phyloP scores from a whole-genome alignment of 2,888 invertebrate species.

The Geophilus truncorum region DNA sequence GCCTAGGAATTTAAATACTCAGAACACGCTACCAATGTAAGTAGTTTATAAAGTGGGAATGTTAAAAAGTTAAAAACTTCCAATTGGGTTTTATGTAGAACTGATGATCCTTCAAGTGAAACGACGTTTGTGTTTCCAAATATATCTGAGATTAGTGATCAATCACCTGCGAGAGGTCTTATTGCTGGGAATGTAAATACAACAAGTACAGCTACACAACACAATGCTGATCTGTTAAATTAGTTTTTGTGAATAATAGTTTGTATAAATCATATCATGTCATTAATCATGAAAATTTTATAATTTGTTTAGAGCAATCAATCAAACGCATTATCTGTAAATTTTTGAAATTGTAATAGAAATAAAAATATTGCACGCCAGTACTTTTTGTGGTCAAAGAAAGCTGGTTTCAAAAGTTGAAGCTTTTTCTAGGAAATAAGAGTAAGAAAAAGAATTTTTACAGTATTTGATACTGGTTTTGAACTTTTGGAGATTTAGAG shows the following conservation, averaged over 20 bases:
- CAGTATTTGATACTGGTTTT: no score
- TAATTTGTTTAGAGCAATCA: not conserved
- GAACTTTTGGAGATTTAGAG: no score
- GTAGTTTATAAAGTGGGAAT: not conserved
- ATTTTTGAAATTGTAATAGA: not conserved
- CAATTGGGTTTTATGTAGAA: not conserved
- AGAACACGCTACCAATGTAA: not conserved
- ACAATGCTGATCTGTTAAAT: not conserved
- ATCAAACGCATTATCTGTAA: not conserved
- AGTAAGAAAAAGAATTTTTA: no score
- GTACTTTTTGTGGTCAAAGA: no score
- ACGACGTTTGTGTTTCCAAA: conserved; percentile 20
- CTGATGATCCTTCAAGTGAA: not conserved
- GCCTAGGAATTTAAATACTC: not conserved
- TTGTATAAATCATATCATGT: not conserved
- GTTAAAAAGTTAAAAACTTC: not conserved
- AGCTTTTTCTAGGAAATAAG: no score
- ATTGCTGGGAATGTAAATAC: not conserved
- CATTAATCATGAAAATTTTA: not conserved
- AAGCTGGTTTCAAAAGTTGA: no score
- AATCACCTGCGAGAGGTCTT: not conserved
- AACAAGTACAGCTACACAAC: not conserved
- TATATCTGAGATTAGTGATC: not conserved
- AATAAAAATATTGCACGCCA: no score
- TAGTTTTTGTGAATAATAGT: not conserved